phyloP scores from a whole-genome alignment of 2,797 vertebrate species.

The Hephaestus fuliginosus region DNA sequence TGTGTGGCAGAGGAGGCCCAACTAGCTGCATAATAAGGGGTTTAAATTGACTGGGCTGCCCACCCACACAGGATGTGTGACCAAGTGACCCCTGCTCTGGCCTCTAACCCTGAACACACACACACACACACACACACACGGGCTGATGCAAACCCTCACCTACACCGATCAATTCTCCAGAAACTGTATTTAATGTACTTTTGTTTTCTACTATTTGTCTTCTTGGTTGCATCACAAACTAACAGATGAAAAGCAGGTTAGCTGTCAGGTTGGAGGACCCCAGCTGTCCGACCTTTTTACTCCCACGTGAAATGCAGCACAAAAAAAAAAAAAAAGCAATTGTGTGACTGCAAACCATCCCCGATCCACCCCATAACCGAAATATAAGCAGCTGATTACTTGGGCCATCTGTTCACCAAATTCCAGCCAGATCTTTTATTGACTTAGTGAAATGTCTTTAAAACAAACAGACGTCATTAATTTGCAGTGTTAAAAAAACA shows the following conservation, averaged over 20 bases:
- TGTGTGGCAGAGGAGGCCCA: slow-evolving; percentile 6
- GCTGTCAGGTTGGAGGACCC: background rate
- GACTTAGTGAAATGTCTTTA: background rate
- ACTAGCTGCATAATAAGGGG: slow-evolving; percentile 41
- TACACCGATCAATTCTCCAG: background rate
- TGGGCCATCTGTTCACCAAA: background rate
- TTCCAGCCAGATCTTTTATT: background rate
- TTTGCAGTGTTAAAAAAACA: background rate
- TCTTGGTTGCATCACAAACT: background rate
- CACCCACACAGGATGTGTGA: slow-evolving; percentile 57
- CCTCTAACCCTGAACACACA: slow-evolving; percentile 26
- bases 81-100: slow-evolving; percentile 44
- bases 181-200: background rate
- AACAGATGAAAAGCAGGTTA: background rate
- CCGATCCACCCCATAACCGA: background rate
- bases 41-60: slow-evolving; percentile 55
- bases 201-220: background rate
- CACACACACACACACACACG: background rate
- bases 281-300: slow-evolving; percentile 16
- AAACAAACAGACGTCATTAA: background rate
- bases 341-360: background rate
- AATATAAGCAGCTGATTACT: slow-evolving; percentile 1
- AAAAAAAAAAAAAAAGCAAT: background rate
- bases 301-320: background rate
- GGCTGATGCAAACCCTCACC: background rate